Base-by-base conservation (phyloP, 1,140 invertebrate species). In the Drosophila nigromelanica region DNA sequence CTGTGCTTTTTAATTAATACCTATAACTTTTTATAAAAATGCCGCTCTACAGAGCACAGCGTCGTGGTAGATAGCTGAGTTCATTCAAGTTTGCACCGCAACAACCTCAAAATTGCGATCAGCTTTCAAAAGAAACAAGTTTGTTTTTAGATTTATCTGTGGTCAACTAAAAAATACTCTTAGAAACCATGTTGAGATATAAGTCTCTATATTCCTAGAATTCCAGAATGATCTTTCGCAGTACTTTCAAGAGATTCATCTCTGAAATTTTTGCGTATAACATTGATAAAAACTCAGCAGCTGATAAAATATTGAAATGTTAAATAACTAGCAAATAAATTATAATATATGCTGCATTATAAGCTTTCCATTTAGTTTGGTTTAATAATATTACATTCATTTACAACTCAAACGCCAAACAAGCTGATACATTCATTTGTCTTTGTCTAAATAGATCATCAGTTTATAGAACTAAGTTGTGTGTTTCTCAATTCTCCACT, bases 261-360 rank as follows among this genome's bases (percentile, higher is more conserved):
- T 14, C 37, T 43, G 14, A 15, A 62, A n/a, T 14, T 43, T 12
- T 39, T 61, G 14, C 6, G 10, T 48, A 15, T 30, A n/a, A 67
- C 63, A 68, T 81, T 39, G 37, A 12, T 27, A 51, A 75, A 43
- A 79, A 33, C 15, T 47, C 39, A 54, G 27, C 76, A 85, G 45
- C 63, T 85, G 80, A 85, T 83, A 73, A 85, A 76, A 85, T 80
- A 83, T 64, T 69, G 58, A 63, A 80, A 80, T 76, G 54, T 58
- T 51, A 54, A 54, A 43, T 40, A 11, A 35, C 4, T 40, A 18
- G 35, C 5, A 18, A 71, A 73, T 40, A 6, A 35, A 35, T 35
- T 35, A 33, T 33, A 14, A 14, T 40, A 6, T 24, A n/a, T n/a
- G n/a, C n/a, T n/a, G n/a, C n/a, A n/a, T n/a, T n/a, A n/a, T n/a